Conservation (phyloP, 2,888 invertebrate genomes). For the Tenthredo livida region DNA sequence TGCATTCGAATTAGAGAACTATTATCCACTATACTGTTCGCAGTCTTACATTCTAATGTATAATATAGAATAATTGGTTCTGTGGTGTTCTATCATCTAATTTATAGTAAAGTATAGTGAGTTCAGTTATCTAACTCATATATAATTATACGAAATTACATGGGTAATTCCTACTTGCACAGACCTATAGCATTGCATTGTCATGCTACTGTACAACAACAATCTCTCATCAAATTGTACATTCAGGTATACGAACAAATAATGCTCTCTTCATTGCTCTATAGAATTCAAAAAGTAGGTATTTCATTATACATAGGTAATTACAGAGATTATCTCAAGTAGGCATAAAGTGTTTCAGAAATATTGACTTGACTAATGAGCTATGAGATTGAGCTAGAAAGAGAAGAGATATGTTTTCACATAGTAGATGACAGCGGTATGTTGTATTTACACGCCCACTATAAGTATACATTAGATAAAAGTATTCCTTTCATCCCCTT, state of each 20-base stretch:
- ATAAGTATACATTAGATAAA: not conserved
- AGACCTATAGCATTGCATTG: conserved; percentile 34
- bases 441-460: conserved; percentile 11
- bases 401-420: conserved; percentile 30
- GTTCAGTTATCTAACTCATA: not conserved
- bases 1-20: not conserved
- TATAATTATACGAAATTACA: conserved; percentile 38
- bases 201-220: conserved; percentile 32
- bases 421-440: conserved; percentile 10
- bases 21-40: conserved; percentile 1
- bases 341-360: not conserved
- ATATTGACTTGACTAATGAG: conserved; percentile 16
- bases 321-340: not conserved
- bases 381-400: conserved; percentile 1
- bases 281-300: conserved; percentile 5
- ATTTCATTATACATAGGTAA: conserved; percentile 8
- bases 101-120: not conserved
- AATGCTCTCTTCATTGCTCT: conserved; percentile 15
- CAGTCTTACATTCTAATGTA: conserved; percentile 28
- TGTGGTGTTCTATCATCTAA: conserved; percentile 34
- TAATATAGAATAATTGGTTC: conserved; percentile 37
- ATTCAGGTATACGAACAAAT: conserved; percentile 44
- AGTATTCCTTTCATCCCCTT: not conserved
- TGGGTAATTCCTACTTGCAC: conserved; percentile 15
- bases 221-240: conserved; percentile 43